These are phyloP conservation scores for Sarcophaga caerulescens DNA, from an alignment of 2,888 invertebrate genomes.

Conservation along the genomic window DNA sequence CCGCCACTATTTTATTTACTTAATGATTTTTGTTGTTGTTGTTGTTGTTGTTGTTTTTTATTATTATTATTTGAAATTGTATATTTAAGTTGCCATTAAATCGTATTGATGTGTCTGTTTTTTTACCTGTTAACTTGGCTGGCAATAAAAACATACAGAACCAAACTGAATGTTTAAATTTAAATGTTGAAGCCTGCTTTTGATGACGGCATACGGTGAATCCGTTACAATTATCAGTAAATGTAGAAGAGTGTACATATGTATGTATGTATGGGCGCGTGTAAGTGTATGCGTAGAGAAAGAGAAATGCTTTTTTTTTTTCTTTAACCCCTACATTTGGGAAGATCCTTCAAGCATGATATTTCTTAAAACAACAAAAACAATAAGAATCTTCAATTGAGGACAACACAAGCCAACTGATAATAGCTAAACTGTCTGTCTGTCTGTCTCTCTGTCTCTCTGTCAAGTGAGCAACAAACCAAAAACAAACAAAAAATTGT, in stretches of 20 bases:
- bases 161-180: conserved; percentile 3
- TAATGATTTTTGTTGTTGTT: not conserved
- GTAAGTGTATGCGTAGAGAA: conserved; percentile 18
- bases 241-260: not conserved
- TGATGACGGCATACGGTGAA: conserved; percentile 74
- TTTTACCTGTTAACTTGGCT: conserved; percentile 55
- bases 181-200: conserved; percentile 63
- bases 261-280: not conserved
- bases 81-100: not conserved
- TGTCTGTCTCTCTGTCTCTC: conserved; percentile 36
- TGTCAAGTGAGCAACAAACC: conserved; percentile 49
- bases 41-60: too few species aligned
- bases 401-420: conserved; percentile 64
- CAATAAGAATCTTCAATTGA: conserved; percentile 44
- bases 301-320: conserved; percentile 54
- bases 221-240: conserved; percentile 73
- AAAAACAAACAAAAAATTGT: conserved; percentile 17
- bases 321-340: conserved; percentile 58
- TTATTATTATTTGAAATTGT: not conserved
- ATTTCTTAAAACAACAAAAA: conserved; percentile 56
- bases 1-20: conserved; percentile 41
- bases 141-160: conserved; percentile 6
- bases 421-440: conserved; percentile 39
- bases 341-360: conserved; percentile 61
- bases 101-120: conserved; percentile 18